These are phyloP conservation scores for Rhinichthys klamathensis DNA, from an alignment of 2,113 vertebrate genomes.

Conservation along the genomic window DNA sequence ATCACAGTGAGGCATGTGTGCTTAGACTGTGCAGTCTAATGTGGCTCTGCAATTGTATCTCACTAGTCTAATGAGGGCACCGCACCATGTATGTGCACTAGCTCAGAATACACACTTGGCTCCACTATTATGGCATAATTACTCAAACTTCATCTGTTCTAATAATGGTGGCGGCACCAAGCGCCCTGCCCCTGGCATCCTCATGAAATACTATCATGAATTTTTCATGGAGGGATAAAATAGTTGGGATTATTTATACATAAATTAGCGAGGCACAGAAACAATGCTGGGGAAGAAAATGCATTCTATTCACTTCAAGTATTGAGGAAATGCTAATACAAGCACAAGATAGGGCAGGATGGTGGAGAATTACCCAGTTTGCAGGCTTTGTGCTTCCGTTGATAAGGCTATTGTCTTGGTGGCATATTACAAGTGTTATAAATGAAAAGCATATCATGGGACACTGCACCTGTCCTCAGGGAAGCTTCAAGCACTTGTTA, in stretches of 20 bases:
- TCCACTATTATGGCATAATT: constrained; percentile 51
- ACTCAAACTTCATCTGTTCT: constrained; percentile 49
- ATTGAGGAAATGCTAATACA: constrained; percentile 56
- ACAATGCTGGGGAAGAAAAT: constrained; percentile 55
- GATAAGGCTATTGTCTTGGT: constrained; percentile 63
- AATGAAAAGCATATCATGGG: constrained; percentile 54
- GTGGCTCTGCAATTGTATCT: constrained; percentile 36
- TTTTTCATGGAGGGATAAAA: constrained; percentile 65
- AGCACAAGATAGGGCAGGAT: not conserved
- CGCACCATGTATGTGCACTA: not conserved
- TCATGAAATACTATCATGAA: constrained; percentile 48
- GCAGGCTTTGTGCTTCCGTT: constrained; percentile 57
- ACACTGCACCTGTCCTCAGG: constrained; percentile 61
- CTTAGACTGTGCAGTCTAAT: constrained; percentile 10
- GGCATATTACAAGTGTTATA: constrained; percentile 65
- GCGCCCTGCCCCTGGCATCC: constrained; percentile 47
- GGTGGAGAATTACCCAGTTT: constrained; percentile 46
- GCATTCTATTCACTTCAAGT: constrained; percentile 60
- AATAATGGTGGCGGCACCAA: constrained; percentile 47
- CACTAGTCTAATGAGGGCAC: constrained; percentile 37
- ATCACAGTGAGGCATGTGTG: constrained; percentile 11
- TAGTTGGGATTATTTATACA: constrained; percentile 61
- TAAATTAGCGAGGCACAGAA: constrained; percentile 59
- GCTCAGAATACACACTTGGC: not conserved
- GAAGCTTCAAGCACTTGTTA: constrained; percentile 31